These are phyloP conservation scores for Pangasianodon gigas DNA, from an alignment of 2,113 vertebrate species.

Conservation along the genomic window DNA sequence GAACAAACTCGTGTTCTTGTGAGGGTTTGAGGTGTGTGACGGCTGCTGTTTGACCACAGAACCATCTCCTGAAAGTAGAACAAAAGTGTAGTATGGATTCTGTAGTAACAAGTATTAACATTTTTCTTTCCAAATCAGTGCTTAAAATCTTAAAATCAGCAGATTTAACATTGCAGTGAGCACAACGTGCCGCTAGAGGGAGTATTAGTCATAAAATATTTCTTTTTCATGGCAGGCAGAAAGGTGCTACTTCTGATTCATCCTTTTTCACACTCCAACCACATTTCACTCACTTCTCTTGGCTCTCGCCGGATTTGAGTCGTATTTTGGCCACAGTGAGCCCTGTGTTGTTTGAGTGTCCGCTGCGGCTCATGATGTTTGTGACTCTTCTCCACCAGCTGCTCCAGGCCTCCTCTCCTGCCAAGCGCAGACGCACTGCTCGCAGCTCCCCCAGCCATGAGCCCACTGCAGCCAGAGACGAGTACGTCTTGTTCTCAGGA, in stretches of 20 bases:
- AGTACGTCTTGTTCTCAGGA: conserved; percentile 76
- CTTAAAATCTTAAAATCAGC: background rate
- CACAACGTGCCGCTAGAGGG: conserved; percentile 18
- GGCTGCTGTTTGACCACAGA: conserved; percentile 73
- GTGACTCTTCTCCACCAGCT: conserved; percentile 79
- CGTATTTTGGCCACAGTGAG: conserved; percentile 72
- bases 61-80: conserved; percentile 69
- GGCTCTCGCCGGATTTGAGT: conserved; percentile 82
- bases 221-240: background rate
- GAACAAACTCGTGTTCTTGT: conserved; percentile 78
- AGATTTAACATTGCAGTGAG: background rate
- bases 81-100: background rate
- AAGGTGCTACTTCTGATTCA: background rate
- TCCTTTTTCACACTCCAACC: background rate
- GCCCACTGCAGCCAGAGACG: conserved; percentile 76
- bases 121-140: background rate
- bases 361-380: conserved; percentile 75
- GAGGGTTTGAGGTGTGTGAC: conserved; percentile 70
- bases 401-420: conserved; percentile 72
- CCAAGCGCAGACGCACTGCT: conserved; percentile 78
- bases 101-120: background rate
- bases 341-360: conserved; percentile 57
- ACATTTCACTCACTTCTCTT: conserved; percentile 75
- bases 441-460: conserved; percentile 75
- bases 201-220: background rate